Conservation (phyloP, 1,140 invertebrate genomes). For the Aphis gossypii region DNA sequence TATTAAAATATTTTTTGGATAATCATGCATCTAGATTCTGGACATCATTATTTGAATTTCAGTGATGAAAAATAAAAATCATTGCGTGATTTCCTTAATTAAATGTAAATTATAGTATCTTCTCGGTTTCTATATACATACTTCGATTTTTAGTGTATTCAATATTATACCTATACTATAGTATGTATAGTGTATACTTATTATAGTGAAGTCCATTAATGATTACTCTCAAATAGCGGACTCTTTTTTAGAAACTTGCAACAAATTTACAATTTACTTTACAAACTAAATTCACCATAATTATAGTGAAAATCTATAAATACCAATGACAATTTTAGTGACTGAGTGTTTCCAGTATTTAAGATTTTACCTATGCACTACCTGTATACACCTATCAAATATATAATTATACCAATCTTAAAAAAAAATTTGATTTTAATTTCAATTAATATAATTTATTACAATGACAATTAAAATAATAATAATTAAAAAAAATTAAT, state of each 20-base stretch:
- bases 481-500: background rate
- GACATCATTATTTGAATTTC: too few relatives aligned
- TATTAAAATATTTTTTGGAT: too few relatives aligned
- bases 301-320: background rate
- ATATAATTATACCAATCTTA: too few relatives aligned
- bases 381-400: background rate
- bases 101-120: too few relatives aligned
- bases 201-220: background rate
- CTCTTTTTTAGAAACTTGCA: background rate
- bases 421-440: background rate
- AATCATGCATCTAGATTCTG: too few relatives aligned
- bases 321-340: background rate
- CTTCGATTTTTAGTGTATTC: too few relatives aligned
- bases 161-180: too few relatives aligned
- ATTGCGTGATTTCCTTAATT: too few relatives aligned
- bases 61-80: too few relatives aligned
- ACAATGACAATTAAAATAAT: background rate
- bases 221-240: background rate
- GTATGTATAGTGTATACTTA: background rate
- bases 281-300: background rate
- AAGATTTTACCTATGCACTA: background rate
- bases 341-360: background rate
- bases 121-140: too few relatives aligned
- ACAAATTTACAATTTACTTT: background rate
- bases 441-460: background rate